Percentiles rank a stretch among this genome's conserved stretches.
These are phyloP conservation scores for Steatocranus sp. DNA, from an alignment of 2,797 vertebrate genomes.

Conservation along the genomic window DNA sequence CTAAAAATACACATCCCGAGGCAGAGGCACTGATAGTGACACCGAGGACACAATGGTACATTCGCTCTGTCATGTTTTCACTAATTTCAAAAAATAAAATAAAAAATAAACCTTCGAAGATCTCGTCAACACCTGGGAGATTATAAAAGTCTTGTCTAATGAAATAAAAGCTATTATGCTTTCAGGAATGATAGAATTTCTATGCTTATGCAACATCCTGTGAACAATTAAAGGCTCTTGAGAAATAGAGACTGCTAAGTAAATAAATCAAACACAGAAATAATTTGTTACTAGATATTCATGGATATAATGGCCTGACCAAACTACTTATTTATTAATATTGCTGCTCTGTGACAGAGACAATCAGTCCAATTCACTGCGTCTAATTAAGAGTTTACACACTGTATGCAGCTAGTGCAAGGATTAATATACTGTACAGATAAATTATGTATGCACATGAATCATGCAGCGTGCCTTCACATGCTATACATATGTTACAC, in stretches of 20 bases:
- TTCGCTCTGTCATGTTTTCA: neutral
- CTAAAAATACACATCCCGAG: conserved; percentile 17
- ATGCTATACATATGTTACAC: neutral
- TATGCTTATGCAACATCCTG: neutral
- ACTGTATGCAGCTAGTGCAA: neutral
- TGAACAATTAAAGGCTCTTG: neutral
- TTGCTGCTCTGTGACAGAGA: conserved; percentile 6
- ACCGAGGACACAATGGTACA: neutral
- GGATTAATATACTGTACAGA: neutral
- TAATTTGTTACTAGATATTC: conserved; percentile 21
- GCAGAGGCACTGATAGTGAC: neutral
- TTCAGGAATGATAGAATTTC: neutral
- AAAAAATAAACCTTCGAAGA: neutral
- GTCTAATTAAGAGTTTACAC: conserved; percentile 49
- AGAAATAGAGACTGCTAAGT: neutral
- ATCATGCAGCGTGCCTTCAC: neutral
- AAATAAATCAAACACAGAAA: conserved; percentile 4
- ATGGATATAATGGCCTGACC: neutral
- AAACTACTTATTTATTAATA: conserved; percentile 37
- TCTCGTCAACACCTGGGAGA: neutral
- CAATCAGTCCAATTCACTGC: conserved; percentile 23
- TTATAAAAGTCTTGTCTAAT: neutral
- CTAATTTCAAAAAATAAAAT: neutral
- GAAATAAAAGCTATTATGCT: neutral
- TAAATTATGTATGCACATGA: neutral